Base-by-base conservation (phyloP, 2,113 vertebrate genomes). In the Prietella phreatophila region DNA sequence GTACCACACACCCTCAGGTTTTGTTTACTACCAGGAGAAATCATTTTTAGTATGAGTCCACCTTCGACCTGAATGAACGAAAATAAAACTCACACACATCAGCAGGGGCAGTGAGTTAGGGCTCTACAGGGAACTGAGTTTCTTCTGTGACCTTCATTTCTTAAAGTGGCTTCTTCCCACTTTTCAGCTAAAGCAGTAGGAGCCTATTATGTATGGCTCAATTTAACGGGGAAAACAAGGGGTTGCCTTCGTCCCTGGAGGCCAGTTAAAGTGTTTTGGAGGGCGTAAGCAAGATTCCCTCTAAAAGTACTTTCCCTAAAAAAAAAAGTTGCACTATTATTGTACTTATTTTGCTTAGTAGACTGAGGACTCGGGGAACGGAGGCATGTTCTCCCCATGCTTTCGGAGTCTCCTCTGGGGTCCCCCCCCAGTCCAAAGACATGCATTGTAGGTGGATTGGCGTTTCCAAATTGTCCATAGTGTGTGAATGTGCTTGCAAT, bases 171-270 rank as follows among this genome's bases (percentile, higher is more conserved):
- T 53, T 56, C 76, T 27, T 81, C n/a, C n/a, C 3, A 13, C 78
- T 58, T 81, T 82, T 36, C 73, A 65, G 56, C n/a, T 17, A 60
- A 76, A 85, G 61, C 85, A 81, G 85, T 15, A 69, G 85, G 25
- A 20, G 78, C 27, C 61, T 56, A 42, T 86, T 82, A 86, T 81
- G 33, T 86, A 81, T 56, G 78, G 47, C 78, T 82, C 56, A 82
- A 82, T 82, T 82, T 82, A 82, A 61, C 5, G 1, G 25, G 56
- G 56, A 27, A 82, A 22, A 61, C 56, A 25, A 25, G 55, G 80
- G 50, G 10, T 25, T 42, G 56, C 33, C 56, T 42, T 14, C 5
- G 33, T 6, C 56, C 22, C 33, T 5, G 56, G 5, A 27, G 56
- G 80, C 2, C 20, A 10, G 27, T 61, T 82, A 42, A 39, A 61